Conservation (phyloP, 2,797 vertebrate species). For the Malurus leucopterus region DNA sequence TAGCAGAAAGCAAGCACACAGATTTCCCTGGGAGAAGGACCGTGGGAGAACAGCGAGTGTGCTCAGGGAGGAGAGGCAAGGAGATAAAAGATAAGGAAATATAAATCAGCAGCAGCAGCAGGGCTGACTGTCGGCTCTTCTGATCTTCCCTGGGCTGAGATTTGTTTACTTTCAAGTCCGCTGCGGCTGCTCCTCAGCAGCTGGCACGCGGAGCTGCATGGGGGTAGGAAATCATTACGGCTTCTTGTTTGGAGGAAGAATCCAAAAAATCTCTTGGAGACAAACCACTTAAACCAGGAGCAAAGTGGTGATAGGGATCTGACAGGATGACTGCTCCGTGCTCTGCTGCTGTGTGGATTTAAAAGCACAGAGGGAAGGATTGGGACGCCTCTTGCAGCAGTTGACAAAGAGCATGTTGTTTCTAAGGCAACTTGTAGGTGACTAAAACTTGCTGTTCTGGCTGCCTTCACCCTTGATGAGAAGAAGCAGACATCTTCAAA, state of each 20-base stretch:
- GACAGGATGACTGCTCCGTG: neutral
- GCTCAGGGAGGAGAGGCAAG: neutral
- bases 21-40: constrained; percentile 3
- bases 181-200: neutral
- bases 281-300: neutral
- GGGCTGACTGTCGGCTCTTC: constrained; percentile 16
- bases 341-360: neutral
- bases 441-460: neutral
- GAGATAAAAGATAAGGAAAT: constrained; percentile 52
- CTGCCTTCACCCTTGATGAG: neutral
- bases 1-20: neutral
- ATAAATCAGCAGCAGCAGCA: constrained; percentile 7
- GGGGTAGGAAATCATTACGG: neutral
- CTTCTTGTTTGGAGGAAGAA: neutral
- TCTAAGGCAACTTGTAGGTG: neutral
- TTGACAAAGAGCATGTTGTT: neutral
- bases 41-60: constrained; percentile 33
- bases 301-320: neutral
- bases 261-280: neutral
- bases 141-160: constrained; percentile 8
- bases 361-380: neutral
- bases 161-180: constrained; percentile 24
- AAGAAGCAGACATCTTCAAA: neutral
- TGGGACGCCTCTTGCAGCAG: neutral
- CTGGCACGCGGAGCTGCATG: neutral